These are phyloP conservation scores for Stegana nigrithorax DNA, from an alignment of 2,888 invertebrate genomes.

Conservation along the genomic window DNA sequence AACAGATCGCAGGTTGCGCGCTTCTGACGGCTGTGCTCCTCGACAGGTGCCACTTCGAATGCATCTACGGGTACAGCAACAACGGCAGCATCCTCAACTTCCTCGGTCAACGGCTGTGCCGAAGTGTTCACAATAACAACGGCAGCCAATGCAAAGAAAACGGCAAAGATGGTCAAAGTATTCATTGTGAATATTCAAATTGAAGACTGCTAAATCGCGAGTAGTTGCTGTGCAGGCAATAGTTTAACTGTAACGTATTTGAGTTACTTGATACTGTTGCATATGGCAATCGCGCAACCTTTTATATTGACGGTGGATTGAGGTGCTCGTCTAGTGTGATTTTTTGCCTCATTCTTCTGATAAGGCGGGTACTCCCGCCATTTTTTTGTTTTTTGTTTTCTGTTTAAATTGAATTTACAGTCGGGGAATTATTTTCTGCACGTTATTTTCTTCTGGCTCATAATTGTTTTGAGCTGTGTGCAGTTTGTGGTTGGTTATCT, in stretches of 20 bases:
- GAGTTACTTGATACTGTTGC: too few species aligned
- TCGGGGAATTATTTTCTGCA: not conserved
- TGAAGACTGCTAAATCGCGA: not conserved
- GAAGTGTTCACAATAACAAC: conserved; percentile 13
- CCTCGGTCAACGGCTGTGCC: conserved; percentile 19
- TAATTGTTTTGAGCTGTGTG: not conserved
- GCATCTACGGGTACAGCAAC: not conserved
- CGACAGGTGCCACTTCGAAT: not conserved
- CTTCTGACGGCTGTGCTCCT: conserved; percentile 54
- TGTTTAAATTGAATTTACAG: not conserved
- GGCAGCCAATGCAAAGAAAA: not conserved
- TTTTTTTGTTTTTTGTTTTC: not conserved
- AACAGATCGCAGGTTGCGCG: conserved; percentile 69
- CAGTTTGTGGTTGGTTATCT: too few species aligned
- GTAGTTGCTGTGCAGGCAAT: not conserved
- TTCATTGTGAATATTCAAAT: conserved; percentile 22
- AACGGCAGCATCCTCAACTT: conserved; percentile 5
- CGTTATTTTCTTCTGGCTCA: not conserved
- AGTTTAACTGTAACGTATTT: not conserved
- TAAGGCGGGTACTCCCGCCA: not conserved
- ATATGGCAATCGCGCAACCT: not conserved
- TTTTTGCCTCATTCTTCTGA: not conserved
- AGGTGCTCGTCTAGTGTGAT: not conserved
- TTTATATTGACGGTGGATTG: conserved; percentile 10
- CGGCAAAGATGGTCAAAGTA: not conserved